Percentiles rank a stretch among this genome's conserved stretches.
phyloP scores from a whole-genome alignment of 2,113 vertebrate species.

The Micromys minutus region DNA sequence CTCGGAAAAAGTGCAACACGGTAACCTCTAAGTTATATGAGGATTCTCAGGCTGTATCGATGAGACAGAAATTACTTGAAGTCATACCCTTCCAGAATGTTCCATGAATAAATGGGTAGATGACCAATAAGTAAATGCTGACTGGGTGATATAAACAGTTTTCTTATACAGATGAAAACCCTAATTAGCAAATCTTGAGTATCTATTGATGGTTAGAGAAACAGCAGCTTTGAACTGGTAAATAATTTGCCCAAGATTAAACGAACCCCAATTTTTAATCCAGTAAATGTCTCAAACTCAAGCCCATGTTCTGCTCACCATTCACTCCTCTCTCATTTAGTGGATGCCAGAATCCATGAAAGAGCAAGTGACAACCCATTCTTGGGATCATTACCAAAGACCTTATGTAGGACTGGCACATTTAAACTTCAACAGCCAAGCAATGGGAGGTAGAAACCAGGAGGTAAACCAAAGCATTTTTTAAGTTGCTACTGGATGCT shows the following conservation, averaged over 20 bases:
- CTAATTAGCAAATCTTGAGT: neutral
- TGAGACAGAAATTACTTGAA: neutral
- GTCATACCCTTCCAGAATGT: neutral
- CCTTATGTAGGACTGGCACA: neutral
- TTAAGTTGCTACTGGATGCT: neutral
- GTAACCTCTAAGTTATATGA: neutral
- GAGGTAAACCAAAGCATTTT: neutral
- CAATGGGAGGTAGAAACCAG: neutral
- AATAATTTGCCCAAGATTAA: neutral
- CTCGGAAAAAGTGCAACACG: neutral
- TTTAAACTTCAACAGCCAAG: neutral
- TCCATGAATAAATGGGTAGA: neutral
- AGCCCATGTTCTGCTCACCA: neutral
- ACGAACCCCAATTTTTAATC: constrained; percentile 12
- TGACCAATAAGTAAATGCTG: neutral
- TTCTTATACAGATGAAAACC: neutral
- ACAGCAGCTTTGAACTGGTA: neutral
- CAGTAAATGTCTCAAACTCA: neutral
- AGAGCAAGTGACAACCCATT: neutral
- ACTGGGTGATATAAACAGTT: neutral
- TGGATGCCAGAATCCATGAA: neutral
- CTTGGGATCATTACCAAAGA: neutral
- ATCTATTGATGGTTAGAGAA: neutral
- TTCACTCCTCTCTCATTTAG: neutral
- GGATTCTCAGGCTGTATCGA: neutral